Conservation (phyloP, 1,140 invertebrate genomes). For the Rhizoglyphus robini region DNA sequence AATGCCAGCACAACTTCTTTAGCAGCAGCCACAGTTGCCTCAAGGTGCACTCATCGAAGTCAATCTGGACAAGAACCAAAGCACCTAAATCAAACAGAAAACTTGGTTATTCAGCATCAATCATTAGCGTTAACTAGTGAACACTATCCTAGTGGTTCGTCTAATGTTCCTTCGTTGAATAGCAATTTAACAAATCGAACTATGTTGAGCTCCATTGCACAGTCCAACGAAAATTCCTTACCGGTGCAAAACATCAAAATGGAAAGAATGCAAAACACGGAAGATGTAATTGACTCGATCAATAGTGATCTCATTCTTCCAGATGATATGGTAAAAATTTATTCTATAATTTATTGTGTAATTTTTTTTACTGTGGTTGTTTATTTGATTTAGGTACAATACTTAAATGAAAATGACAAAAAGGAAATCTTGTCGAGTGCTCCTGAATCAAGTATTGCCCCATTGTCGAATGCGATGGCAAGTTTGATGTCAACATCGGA, state of each 20-base stretch:
- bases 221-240: slow-evolving; percentile 20
- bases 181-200: neutral
- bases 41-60: neutral
- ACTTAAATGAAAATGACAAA: slow-evolving; percentile 18
- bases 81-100: slow-evolving; percentile 43
- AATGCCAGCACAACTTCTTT: slow-evolving; percentile 29
- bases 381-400: slow-evolving; percentile 15
- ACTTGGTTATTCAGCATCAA: slow-evolving; percentile 41
- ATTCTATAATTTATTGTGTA: neutral
- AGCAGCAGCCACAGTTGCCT: neutral
- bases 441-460: neutral
- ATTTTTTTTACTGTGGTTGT: neutral
- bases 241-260: slow-evolving; percentile 30
- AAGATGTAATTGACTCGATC: slow-evolving; percentile 59
- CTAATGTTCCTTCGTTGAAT: neutral
- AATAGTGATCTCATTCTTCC: slow-evolving; percentile 65
- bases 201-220: slow-evolving; percentile 21
- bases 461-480: neutral
- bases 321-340: slow-evolving; percentile 67
- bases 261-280: neutral
- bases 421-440: slow-evolving; percentile 1
- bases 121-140: slow-evolving; percentile 16
- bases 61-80: slow-evolving; percentile 27
- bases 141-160: neutral
- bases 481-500: neutral